A percentile compares a stretch with the other conserved stretches of the same genome.
phyloP scores from a whole-genome alignment of 2,113 vertebrate species.

The Oryzias celebensis region DNA sequence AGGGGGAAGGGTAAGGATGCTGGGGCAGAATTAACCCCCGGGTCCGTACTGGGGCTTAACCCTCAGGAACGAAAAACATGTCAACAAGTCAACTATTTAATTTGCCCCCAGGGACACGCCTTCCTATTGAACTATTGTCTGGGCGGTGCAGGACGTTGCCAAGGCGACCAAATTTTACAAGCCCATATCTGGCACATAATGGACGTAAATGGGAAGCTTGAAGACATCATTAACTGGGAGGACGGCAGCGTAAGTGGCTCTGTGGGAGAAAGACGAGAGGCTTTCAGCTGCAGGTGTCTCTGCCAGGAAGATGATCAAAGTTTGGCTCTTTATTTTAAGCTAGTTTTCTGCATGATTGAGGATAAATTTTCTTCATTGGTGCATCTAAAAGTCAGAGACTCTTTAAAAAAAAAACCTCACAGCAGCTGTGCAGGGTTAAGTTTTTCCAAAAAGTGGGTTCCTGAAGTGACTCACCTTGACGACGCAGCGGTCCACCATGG shows the following conservation, averaged over 20 bases:
- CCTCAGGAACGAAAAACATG: conserved; percentile 82
- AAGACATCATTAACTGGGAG: conserved; percentile 82
- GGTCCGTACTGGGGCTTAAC: conserved; percentile 73
- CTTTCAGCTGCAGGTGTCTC: conserved; percentile 50
- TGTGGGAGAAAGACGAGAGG: conserved; percentile 38
- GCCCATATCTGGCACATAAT: conserved; percentile 80
- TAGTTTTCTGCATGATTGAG: not conserved
- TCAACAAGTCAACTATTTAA: conserved; percentile 86
- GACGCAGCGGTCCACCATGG: conserved; percentile 98
- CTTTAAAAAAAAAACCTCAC: not conserved
- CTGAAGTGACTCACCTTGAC: conserved; percentile 85
- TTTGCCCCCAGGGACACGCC: conserved; percentile 79
- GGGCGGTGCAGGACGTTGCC: conserved; percentile 69
- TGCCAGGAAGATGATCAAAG: conserved; percentile 8
- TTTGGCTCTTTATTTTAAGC: not conserved
- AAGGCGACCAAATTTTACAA: conserved; percentile 78
- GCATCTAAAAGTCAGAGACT: not conserved
- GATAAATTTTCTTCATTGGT: not conserved
- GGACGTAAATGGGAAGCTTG: conserved; percentile 77
- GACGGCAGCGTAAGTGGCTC: conserved; percentile 59
- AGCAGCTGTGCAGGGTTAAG: conserved; percentile 3
- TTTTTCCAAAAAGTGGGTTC: not conserved
- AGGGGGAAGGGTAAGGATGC: conserved; percentile 56
- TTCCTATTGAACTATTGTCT: conserved; percentile 81
- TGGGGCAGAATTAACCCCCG: conserved; percentile 73